Conservation (phyloP, 2,113 vertebrate genomes). For the Hemichromis elongatus region DNA sequence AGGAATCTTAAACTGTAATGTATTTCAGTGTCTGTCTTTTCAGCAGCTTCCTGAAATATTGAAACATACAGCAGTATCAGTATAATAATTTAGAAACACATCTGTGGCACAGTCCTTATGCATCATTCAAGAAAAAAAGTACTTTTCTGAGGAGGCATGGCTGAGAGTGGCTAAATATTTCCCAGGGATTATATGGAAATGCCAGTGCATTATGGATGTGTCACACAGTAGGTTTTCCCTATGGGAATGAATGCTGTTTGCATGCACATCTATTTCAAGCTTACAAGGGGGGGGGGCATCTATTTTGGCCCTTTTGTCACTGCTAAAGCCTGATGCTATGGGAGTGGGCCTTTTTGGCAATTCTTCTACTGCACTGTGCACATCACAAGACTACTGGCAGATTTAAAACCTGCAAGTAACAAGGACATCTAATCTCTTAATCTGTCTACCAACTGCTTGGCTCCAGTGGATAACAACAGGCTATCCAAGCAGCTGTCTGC, state of each 20-base stretch:
- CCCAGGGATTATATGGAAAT: neutral
- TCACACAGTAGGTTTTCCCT: neutral
- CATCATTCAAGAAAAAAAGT: neutral
- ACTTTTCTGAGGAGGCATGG: neutral
- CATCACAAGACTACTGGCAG: neutral
- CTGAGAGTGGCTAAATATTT: neutral
- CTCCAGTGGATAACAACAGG: slow-evolving; percentile 4
- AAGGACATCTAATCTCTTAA: slow-evolving; percentile 35
- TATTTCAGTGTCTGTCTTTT: neutral
- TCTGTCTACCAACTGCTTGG: slow-evolving; percentile 23
- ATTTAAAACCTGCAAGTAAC: slow-evolving; percentile 16
- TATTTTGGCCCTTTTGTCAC: neutral
- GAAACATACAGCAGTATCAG: neutral
- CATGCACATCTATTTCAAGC: neutral
- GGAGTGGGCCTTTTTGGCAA: neutral
- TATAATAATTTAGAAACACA: neutral
- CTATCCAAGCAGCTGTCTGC: slow-evolving; percentile 6
- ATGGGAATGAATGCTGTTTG: neutral
- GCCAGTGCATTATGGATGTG: neutral
- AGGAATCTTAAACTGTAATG: neutral
- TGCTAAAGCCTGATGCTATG: neutral
- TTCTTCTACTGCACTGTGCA: neutral
- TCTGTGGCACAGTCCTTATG: neutral
- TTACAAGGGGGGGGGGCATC: neutral
- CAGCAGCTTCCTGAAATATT: neutral